Percentiles rank a stretch among this genome's conserved stretches.
Evolutionary conservation across 1,140 invertebrate species (phyloP).

Genomic region (Cydia splendana): DNA sequence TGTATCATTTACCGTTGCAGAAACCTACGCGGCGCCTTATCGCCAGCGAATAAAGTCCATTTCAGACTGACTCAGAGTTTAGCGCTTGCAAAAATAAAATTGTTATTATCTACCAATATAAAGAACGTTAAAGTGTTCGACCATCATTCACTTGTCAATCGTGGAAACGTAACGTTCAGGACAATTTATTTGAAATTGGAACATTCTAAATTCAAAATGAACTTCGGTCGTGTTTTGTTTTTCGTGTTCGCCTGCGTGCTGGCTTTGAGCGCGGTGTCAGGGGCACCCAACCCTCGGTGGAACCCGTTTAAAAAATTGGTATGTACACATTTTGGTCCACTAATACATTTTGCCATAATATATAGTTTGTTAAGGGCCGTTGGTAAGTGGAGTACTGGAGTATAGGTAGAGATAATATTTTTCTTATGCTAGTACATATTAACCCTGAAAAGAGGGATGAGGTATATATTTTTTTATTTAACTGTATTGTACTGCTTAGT

Average conservation of each 20-base stretch:
- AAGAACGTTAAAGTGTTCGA: not conserved
- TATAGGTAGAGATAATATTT: too few relatives aligned
- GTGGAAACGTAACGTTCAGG: not conserved
- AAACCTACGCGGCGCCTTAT: not conserved
- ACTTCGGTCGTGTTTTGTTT: slow-evolving; percentile 30
- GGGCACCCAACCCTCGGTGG: slow-evolving; percentile 34
- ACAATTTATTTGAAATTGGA: not conserved
- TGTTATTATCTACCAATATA: not conserved
- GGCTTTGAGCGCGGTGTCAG: slow-evolving; percentile 34
- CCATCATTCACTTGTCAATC: slow-evolving; percentile 22
- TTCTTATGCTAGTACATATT: too few relatives aligned
- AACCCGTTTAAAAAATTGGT: slow-evolving; percentile 37
- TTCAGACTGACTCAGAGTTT: not conserved
- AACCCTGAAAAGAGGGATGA: too few relatives aligned
- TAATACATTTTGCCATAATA: too few relatives aligned
- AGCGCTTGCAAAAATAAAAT: not conserved
- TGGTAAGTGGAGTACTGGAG: too few relatives aligned
- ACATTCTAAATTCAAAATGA: slow-evolving; percentile 28
- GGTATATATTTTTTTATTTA: too few relatives aligned
- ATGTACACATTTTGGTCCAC: not conserved
- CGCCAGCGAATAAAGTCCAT: not conserved
- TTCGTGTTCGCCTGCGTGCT: slow-evolving; percentile 40
- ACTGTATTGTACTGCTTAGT: too few relatives aligned
- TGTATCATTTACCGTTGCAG: not conserved
- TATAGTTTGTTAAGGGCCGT: not conserved